Evolutionary conservation across 2,888 invertebrate species (phyloP).

Genomic region (Danaus chrysippus): DNA sequence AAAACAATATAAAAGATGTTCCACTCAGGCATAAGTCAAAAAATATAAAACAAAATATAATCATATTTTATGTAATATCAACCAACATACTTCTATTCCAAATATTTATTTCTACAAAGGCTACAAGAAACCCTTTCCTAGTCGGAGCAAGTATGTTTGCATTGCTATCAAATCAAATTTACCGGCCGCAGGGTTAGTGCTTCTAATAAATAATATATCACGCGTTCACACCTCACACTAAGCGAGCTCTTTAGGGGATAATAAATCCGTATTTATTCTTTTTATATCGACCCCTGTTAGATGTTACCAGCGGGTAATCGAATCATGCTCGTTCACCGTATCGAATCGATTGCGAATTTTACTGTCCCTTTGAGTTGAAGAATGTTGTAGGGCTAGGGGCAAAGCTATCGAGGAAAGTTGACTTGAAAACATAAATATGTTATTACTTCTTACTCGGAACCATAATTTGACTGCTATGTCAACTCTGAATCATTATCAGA

Average conservation of each 20-base stretch:
- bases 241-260: slow-evolving; percentile 72
- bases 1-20: too few species aligned
- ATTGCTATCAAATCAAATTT: slow-evolving; percentile 67
- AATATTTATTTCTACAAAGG: slow-evolving; percentile 9
- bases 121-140: slow-evolving; percentile 39
- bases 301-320: slow-evolving; percentile 62
- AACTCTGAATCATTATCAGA: too few species aligned
- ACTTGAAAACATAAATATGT: too few species aligned
- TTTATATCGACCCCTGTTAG: slow-evolving; percentile 55
- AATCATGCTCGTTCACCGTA: slow-evolving; percentile 65
- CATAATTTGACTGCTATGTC: too few species aligned
- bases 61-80: too few species aligned
- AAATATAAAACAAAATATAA: too few species aligned
- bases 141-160: slow-evolving; percentile 59
- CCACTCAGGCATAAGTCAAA: too few species aligned
- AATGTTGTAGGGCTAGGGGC: slow-evolving; percentile 8
- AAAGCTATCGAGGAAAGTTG: too few species aligned
- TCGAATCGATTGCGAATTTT: slow-evolving; percentile 58
- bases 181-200: slow-evolving; percentile 56
- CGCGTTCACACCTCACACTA: slow-evolving; percentile 72
- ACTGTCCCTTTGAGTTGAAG: slow-evolving; percentile 22
- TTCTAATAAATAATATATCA: slow-evolving; percentile 70
- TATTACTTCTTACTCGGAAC: too few species aligned
- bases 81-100: not conserved
- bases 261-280: slow-evolving; percentile 79